Evolutionary conservation across 2,113 vertebrate species (phyloP).

Genomic region (Pseudorectes ferrugineus): DNA sequence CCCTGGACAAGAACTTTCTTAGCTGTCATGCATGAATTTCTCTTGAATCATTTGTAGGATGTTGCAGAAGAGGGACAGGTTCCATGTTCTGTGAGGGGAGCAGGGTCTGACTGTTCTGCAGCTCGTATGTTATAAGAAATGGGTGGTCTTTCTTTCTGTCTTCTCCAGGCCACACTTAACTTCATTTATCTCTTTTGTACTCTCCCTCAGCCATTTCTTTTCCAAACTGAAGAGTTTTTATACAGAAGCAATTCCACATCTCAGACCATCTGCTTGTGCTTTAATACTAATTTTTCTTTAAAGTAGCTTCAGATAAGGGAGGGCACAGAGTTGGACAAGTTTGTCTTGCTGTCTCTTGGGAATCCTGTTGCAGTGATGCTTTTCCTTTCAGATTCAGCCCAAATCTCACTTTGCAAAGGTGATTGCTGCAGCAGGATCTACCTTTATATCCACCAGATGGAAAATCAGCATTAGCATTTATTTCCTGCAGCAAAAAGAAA

Average conservation of each 20-base stretch:
- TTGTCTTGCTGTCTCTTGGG: not conserved
- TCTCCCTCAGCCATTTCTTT: not conserved
- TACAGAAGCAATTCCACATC: not conserved
- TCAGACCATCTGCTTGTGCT: not conserved
- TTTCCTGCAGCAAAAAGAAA: not conserved
- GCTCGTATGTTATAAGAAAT: rapidly evolving
- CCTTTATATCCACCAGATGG: not conserved
- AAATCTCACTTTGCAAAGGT: not conserved
- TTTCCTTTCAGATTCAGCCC: not conserved
- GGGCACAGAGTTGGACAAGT: not conserved
- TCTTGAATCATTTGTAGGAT: not conserved
- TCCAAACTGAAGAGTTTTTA: not conserved
- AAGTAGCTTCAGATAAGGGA: not conserved
- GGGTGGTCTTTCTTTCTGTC: not conserved
- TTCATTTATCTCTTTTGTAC: not conserved
- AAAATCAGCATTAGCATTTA: not conserved
- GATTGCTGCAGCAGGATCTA: not conserved
- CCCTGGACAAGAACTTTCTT: not conserved
- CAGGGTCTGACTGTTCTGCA: not conserved
- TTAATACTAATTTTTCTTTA: not conserved
- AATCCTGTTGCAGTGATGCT: not conserved
- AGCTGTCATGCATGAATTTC: not conserved
- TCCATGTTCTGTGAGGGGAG: not conserved
- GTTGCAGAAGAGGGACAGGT: not conserved
- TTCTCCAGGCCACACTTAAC: not conserved